Percentiles rank a stretch among this genome's conserved stretches.
Evolutionary conservation across 2,888 invertebrate species (phyloP).

Genomic region (Ditula angustiorana): DNA sequence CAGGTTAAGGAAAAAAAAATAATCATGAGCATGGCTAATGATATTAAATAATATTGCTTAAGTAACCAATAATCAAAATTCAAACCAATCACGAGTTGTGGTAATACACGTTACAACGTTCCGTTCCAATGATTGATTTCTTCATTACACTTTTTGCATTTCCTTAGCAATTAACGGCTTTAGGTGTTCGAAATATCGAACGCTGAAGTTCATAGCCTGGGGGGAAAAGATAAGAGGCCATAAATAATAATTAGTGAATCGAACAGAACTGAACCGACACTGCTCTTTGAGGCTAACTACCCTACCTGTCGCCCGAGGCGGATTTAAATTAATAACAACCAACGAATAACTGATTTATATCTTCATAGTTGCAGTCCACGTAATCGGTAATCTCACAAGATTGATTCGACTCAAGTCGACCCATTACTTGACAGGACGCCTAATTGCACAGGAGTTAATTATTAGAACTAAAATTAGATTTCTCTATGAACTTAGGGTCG

Average conservation of each 20-base stretch:
- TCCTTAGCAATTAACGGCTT: constrained; percentile 25
- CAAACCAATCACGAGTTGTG: constrained; percentile 22
- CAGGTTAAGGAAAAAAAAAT: too few relatives aligned
- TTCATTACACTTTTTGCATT: constrained; percentile 23
- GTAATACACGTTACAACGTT: neutral
- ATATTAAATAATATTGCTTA: too few relatives aligned
- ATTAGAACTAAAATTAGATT: constrained; percentile 41
- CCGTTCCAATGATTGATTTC: constrained; percentile 27
- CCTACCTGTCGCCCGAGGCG: constrained; percentile 61
- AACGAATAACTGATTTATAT: constrained; percentile 65
- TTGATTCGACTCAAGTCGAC: constrained; percentile 48
- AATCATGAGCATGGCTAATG: too few relatives aligned
- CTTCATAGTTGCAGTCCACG: constrained; percentile 55
- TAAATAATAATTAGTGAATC: constrained; percentile 75
- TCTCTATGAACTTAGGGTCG: constrained; percentile 45
- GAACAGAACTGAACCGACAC: constrained; percentile 68
- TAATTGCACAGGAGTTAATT: constrained; percentile 44
- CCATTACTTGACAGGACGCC: constrained; percentile 51
- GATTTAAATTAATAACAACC: constrained; percentile 65
- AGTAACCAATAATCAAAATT: constrained; percentile 8
- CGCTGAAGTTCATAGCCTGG: constrained; percentile 51
- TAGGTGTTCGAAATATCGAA: constrained; percentile 32
- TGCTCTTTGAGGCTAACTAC: constrained; percentile 67
- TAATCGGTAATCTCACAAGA: constrained; percentile 47
- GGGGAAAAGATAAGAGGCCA: constrained; percentile 63